These are phyloP conservation scores for Toxotes jaculatrix DNA, from an alignment of 2,113 vertebrate species.

Conservation along the genomic window DNA sequence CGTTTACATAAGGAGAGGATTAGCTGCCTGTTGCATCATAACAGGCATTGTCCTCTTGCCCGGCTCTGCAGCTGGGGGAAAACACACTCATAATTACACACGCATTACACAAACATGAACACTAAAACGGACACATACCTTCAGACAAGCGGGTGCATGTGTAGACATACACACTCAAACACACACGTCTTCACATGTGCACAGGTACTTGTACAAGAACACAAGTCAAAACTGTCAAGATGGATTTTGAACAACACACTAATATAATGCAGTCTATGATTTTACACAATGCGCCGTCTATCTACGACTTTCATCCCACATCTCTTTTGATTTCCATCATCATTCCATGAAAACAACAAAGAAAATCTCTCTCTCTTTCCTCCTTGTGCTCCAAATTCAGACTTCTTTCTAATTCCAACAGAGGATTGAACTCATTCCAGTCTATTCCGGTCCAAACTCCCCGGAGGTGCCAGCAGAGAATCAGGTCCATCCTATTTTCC, in stretches of 20 bases:
- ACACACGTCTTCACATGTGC: background rate
- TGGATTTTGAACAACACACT: background rate
- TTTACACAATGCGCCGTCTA: background rate
- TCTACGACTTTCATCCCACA: background rate
- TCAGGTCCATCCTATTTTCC: slow-evolving; percentile 49
- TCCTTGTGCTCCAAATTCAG: slow-evolving; percentile 54
- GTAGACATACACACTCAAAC: background rate
- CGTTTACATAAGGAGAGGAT: slow-evolving; percentile 78
- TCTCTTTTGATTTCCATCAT: slow-evolving; percentile 9
- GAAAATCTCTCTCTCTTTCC: background rate
- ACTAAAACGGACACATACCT: slow-evolving; percentile 20
- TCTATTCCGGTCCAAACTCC: slow-evolving; percentile 60
- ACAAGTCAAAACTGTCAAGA: background rate
- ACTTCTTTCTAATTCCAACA: slow-evolving; percentile 51
- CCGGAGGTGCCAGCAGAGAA: slow-evolving; percentile 60
- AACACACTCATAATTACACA: slow-evolving; percentile 49
- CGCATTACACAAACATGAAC: slow-evolving; percentile 32
- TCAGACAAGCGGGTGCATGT: slow-evolving; percentile 15
- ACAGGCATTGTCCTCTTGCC: slow-evolving; percentile 67
- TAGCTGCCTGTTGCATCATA: slow-evolving; percentile 75
- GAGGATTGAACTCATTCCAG: slow-evolving; percentile 71
- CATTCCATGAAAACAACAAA: slow-evolving; percentile 22
- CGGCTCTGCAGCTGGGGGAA: slow-evolving; percentile 44
- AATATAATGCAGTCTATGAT: background rate
- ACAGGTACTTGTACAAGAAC: background rate